Evolutionary conservation across 2,113 vertebrate genomes (phyloP).

Genomic region (Phylloscopus trochiloides): DNA sequence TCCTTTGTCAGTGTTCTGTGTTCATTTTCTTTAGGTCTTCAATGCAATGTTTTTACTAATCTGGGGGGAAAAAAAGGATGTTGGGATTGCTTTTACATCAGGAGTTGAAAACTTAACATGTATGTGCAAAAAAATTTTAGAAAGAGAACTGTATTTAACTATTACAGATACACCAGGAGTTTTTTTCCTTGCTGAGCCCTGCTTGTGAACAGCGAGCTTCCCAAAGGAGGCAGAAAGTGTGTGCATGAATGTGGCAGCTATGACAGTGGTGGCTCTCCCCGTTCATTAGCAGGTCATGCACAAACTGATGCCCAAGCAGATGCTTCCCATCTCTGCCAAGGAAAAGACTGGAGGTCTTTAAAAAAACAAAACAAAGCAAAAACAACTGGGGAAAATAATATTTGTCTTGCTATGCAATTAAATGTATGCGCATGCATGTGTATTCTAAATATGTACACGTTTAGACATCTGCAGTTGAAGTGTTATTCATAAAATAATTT

Average conservation of each 20-base stretch:
- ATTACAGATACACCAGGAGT: rapidly evolving
- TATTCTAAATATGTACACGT: background rate
- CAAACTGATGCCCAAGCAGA: background rate
- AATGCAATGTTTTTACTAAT: background rate
- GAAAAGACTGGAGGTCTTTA: background rate
- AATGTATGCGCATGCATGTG: background rate
- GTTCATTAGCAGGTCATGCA: background rate
- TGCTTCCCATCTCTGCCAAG: background rate
- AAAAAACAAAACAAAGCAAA: background rate
- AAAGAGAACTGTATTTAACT: background rate
- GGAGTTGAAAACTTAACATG: background rate
- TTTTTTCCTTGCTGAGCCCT: background rate
- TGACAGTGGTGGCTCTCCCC: background rate
- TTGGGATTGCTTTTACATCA: background rate
- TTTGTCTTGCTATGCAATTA: background rate
- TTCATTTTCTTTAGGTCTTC: background rate
- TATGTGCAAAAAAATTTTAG: background rate
- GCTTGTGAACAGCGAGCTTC: background rate
- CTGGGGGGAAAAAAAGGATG: background rate
- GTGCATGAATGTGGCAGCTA: background rate
- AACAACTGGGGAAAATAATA: background rate
- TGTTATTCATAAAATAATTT: background rate
- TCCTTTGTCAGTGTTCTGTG: background rate
- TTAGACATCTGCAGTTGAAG: background rate
- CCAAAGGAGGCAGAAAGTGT: background rate